Conservation (phyloP, 2,888 invertebrate genomes). For the Empis livida region DNA sequence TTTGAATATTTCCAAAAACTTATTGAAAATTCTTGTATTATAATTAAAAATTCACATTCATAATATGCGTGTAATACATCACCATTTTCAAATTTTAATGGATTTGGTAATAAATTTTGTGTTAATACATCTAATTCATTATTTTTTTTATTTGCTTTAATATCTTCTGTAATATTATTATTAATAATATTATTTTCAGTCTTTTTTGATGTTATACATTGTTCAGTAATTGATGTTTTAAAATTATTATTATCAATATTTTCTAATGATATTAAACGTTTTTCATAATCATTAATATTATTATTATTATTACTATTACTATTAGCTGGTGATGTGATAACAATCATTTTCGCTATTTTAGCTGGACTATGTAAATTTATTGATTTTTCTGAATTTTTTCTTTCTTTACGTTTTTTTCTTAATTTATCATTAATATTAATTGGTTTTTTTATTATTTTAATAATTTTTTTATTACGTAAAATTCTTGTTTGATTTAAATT, state of each 20-base stretch:
- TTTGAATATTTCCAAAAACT: slow-evolving; percentile 32
- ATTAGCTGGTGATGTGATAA: too few species aligned
- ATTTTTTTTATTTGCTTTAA: neutral
- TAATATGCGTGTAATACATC: slow-evolving; percentile 26
- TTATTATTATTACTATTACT: slow-evolving; percentile 4
- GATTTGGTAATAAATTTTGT: slow-evolving; percentile 21
- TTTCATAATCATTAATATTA: slow-evolving; percentile 15
- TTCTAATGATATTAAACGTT: neutral
- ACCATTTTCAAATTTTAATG: slow-evolving; percentile 25
- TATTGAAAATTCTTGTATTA: slow-evolving; percentile 26
- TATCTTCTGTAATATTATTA: neutral
- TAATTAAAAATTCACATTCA: slow-evolving; percentile 28
- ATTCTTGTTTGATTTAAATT: neutral
- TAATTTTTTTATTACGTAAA: slow-evolving; percentile 2
- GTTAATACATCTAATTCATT: slow-evolving; percentile 6
- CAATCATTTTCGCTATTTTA: slow-evolving; percentile 21
- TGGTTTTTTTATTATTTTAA: neutral
- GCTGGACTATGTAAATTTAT: slow-evolving; percentile 3
- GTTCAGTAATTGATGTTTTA: too few species aligned
- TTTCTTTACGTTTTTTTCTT: too few species aligned
- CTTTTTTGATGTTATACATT: too few species aligned
- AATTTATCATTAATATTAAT: neutral
- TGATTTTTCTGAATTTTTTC: neutral
- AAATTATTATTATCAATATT: neutral
- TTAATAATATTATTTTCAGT: too few species aligned